Evolutionary conservation across 2,888 invertebrate genomes (phyloP), one percentile per base, ranked within the genome.

Genomic region (Cremastinae sp.): DNA sequence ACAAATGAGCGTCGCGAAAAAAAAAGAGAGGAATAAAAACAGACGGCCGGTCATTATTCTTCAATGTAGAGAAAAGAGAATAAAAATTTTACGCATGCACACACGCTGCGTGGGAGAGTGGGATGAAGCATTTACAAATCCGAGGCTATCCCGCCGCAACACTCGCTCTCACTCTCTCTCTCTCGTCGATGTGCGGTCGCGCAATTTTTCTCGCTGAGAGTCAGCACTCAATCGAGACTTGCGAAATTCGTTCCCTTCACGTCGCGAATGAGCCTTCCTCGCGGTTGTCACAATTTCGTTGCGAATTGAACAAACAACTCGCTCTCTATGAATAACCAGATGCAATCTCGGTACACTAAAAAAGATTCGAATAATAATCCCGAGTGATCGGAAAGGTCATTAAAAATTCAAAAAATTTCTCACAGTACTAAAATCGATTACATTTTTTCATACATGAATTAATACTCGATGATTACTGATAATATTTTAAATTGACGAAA

Each of bases 101-200:
- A 45, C 18, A 55, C 62, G 47, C 49, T 66, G 66, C 66, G 71
- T 71, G 66, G 75, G 71, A 49, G 61, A 66, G 41, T 10, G 56
- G 53, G 75, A 66, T 59, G 53, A 59, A 53, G 41, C 39, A 56
- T 22, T 51, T 59, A 35, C 55, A 55, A 68, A 71, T 61, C 41
- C 75, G 66, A 75, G 65, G 75, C 55, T 66, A 51, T 61, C 14
- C 35, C 14, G 28, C 58, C 58, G 22, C 64, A 49, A 37, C 20
- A 22, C 10, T 37, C 41, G 41, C 74, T 51, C 7, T 28, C 43
- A 43, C 66, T 16, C 45, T 43, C 55, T 55, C 53, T 66, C 55
- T 53, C 43, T 18, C 49, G 12, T 41, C 18, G 55, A 28, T 28
- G 16, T 39, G 53, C 43, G 53, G 53, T 53, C 28, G 53, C 43